Conservation (phyloP, 30 jellyfish, hydroid and myxozoan genomes). For the Sanderia malayensis region DNA sequence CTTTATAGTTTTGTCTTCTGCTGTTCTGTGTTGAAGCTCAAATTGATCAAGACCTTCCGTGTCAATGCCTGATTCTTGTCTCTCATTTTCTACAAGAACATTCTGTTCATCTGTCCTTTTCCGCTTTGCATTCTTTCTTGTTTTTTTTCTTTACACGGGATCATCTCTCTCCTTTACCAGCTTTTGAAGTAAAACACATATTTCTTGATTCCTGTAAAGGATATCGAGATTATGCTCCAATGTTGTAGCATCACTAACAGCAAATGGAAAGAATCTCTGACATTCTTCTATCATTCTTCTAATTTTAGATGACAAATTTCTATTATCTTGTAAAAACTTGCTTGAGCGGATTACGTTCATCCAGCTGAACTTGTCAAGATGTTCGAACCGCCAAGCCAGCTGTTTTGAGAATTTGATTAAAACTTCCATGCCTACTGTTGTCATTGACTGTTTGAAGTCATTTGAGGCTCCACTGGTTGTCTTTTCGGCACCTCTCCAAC, state of each 20-base stretch:
- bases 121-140: neutral
- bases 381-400: conserved; percentile 4
- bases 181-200: conserved; percentile 4
- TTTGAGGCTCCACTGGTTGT: neutral
- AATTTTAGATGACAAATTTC: neutral
- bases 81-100: neutral
- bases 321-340: conserved; percentile 2
- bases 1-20: neutral
- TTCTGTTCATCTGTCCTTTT: neutral
- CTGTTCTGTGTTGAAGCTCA: neutral
- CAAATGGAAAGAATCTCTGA: conserved; percentile 43
- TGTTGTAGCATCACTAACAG: conserved; percentile 15
- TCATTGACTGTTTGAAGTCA: neutral
- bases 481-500: conserved; percentile 16
- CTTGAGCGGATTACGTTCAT: conserved; percentile 4
- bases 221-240: conserved; percentile 16
- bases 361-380: conserved; percentile 7
- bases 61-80: neutral
- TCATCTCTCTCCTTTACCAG: conserved; percentile 9
- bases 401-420: neutral
- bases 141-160: neutral
- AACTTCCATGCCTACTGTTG: neutral
- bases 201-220: conserved; percentile 12
- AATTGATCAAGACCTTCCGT: neutral
- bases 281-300: too few relatives aligned